Evolutionary conservation across 2,113 vertebrate species (phyloP).

Genomic region (Hyla sarda): DNA sequence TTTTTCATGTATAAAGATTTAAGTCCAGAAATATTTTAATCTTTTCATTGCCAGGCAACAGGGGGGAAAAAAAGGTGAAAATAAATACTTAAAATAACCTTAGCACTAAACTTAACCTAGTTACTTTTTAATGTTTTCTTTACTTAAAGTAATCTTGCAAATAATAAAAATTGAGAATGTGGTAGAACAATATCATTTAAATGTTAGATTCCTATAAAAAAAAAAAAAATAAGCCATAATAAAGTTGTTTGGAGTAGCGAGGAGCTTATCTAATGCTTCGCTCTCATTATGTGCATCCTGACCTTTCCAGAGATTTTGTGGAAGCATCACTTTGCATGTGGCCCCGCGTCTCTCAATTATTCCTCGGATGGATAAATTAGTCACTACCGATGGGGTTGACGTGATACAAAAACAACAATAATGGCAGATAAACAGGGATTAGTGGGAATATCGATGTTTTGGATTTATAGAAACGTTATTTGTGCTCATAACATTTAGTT

Average conservation of each 20-base stretch:
- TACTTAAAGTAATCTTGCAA: background rate
- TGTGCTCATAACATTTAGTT: no score
- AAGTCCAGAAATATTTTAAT: background rate
- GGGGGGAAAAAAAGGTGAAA: no score
- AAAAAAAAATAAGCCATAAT: conserved; percentile 31
- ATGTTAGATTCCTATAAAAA: background rate
- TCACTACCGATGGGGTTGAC: background rate
- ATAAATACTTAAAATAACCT: background rate
- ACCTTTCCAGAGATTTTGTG: no score
- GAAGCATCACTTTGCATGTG: background rate
- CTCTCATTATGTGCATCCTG: conserved; percentile 41
- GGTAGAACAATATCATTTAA: conserved; percentile 31
- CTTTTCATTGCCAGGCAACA: background rate
- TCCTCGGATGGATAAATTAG: background rate
- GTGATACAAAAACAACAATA: background rate
- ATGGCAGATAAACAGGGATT: background rate
- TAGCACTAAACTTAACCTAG: background rate
- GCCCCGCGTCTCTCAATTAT: no score
- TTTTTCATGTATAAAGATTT: background rate
- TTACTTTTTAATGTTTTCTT: conserved; percentile 20
- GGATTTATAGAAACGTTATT: no score
- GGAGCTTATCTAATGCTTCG: background rate
- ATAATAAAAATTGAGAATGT: background rate
- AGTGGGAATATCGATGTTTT: background rate
- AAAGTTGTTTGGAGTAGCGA: no score